Base-by-base conservation (phyloP, 2,888 invertebrate species). In the Hypomecis punctinalis region DNA sequence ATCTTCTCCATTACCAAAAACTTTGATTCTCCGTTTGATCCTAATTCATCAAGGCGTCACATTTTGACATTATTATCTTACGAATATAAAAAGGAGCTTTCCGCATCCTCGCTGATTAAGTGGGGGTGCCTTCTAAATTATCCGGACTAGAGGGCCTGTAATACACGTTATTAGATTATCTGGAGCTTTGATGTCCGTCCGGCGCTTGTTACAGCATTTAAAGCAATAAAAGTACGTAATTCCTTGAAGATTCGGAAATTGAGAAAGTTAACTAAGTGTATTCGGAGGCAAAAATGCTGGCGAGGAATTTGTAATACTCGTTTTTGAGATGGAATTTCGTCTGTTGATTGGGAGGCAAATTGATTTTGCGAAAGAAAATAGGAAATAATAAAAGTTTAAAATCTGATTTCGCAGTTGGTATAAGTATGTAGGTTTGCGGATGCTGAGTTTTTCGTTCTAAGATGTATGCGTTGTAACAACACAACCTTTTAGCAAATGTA, bases 151-250 rank as follows among this genome's bases (percentile, higher is more conserved):
- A 83, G 80, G 79, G 81, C 78, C 81, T 80, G 84, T 82, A 83
- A 86, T 83, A 87, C 82, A 86, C 84, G 84, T 91, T 91, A 91
- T 91, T 91, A 89, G 90, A 91, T 90, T 90, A 90, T 82, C 80
- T 78, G 67, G 60, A 66, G 76, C 90, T 91, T 91, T 91, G 91
- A 91, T 87, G 90, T 90, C 85, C 76, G 81, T 75, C 73, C 77
- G 75, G 72, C 74, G 83, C 77, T 79, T 75, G 78, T 78, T 76
- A 80, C 79, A 80, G 82, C 81, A 83, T 85, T 86, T 82, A 83
- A 85, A 82, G 84, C 81, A 89, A 87, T 90, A 90, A 88, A 89
- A 85, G 84, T 82, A 80, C 80, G 86, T 86, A 88, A 89, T 88
- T 86, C 82, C 84, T 82, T 84, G 82, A 88, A 85, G 84, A 82